These are phyloP conservation scores for Perodicticus potto DNA, from an alignment of 2,797 vertebrate genomes.

Conservation along the genomic window DNA sequence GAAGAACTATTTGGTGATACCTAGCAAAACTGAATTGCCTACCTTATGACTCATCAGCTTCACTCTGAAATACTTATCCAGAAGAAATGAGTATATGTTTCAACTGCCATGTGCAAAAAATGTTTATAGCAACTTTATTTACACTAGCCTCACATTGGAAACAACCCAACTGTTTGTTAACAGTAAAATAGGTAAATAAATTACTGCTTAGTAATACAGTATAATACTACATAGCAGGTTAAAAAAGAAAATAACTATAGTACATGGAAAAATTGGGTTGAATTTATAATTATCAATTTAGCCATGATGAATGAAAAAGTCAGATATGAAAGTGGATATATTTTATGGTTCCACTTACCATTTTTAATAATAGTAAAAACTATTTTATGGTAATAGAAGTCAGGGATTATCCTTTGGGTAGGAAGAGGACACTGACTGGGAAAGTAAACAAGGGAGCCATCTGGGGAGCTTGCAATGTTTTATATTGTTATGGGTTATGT, in stretches of 20 bases:
- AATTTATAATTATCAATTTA: background rate
- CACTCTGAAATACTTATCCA: background rate
- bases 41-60: background rate
- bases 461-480: background rate
- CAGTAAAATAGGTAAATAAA: background rate
- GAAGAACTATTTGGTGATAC: background rate
- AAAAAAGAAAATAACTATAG: background rate
- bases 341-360: background rate
- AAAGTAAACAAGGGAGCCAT: constrained; percentile 3
- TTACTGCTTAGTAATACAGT: background rate
- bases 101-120: background rate
- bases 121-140: background rate
- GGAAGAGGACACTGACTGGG: background rate
- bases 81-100: background rate
- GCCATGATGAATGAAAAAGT: background rate
- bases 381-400: constrained; percentile 22
- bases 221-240: background rate
- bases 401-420: background rate
- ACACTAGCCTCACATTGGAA: background rate
- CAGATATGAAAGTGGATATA: background rate
- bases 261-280: background rate
- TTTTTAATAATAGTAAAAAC: background rate
- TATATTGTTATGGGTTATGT: background rate
- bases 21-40: background rate
- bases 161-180: background rate